Conservation (phyloP, 1,140 invertebrate species). For the Eubasilissa regina region DNA sequence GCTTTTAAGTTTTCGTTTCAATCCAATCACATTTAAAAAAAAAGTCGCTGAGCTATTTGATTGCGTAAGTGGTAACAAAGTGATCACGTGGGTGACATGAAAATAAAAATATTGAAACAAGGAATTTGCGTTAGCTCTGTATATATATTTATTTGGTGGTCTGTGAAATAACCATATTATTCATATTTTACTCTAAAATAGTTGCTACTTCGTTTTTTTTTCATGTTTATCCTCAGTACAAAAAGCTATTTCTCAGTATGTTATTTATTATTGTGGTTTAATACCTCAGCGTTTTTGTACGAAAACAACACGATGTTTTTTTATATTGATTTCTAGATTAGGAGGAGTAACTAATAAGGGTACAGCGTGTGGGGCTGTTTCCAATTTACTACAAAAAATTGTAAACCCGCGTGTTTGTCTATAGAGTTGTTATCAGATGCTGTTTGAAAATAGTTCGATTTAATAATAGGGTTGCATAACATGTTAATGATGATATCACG, state of each 20-base stretch:
- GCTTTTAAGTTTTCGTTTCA: too few relatives aligned
- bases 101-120: too few relatives aligned
- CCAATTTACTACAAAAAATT: slow-evolving; percentile 19
- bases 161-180: too few relatives aligned
- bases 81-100: too few relatives aligned
- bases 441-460: slow-evolving; percentile 9
- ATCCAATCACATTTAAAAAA: too few relatives aligned
- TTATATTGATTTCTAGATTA: slow-evolving; percentile 52
- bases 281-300: slow-evolving; percentile 29
- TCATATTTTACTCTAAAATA: not conserved
- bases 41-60: too few relatives aligned
- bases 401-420: slow-evolving; percentile 7
- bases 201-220: too few relatives aligned
- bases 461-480: slow-evolving; percentile 1
- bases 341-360: slow-evolving; percentile 48
- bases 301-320: slow-evolving; percentile 25
- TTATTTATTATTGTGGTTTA: slow-evolving; percentile 55
- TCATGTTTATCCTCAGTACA: not conserved
- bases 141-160: too few relatives aligned
- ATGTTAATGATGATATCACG: too few relatives aligned
- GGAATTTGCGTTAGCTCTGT: too few relatives aligned
- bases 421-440: slow-evolving; percentile 26
- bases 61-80: too few relatives aligned
- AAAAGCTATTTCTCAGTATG: slow-evolving; percentile 43
- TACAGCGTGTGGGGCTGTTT: slow-evolving; percentile 56